Evolutionary conservation across 2,113 vertebrate genomes (phyloP), one percentile per base, ranked within the genome.

Genomic region (Petromus typicus): DNA sequence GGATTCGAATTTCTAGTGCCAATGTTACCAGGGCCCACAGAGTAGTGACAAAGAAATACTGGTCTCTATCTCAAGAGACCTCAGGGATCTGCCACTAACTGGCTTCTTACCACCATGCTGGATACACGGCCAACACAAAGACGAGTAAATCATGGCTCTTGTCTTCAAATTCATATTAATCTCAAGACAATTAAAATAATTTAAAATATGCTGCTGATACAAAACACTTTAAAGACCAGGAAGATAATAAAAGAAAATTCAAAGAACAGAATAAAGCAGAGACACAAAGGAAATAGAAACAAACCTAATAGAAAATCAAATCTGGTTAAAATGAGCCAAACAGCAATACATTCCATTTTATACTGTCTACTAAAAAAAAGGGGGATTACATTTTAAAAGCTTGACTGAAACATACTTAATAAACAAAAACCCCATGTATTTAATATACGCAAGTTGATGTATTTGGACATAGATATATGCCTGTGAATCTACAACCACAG

Each of bases 301-400:
- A 90, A 85, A 56, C 27, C 32, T 43, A 83, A 76, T 25, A 92
- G 76, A 92, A 92, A 93, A 92, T 89, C 43, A 82, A 85, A 85
- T 78, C 75, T 40, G 9, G 75, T 91, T 86, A 83, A 92, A 93
- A n/a, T 67, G 48, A 86, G 48, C 89, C 27, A 83, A 51, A 90
- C 23, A 83, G 16, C 54, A 91, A 91, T 66, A 87, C 9, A 22
- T 81, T 25, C 18, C 66, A 56, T 89, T 88, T 66, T 91, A 78
- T 64, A 96, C 0, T 86, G 30, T 27, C 66, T 86, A 37, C 61
- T 85, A 86, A 86, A 95, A 90, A 85, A 89, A 43, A 85, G 71
- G 63, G 10, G 22, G 79, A 67, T 91, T 82, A 30, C 87, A 34
- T 56, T 85, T 64, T 79, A 90, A 67, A 75, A 90, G 37, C 45